Evolutionary conservation across 2,888 invertebrate genomes (phyloP).

Genomic region (Ommatoiulus sabulosus): DNA sequence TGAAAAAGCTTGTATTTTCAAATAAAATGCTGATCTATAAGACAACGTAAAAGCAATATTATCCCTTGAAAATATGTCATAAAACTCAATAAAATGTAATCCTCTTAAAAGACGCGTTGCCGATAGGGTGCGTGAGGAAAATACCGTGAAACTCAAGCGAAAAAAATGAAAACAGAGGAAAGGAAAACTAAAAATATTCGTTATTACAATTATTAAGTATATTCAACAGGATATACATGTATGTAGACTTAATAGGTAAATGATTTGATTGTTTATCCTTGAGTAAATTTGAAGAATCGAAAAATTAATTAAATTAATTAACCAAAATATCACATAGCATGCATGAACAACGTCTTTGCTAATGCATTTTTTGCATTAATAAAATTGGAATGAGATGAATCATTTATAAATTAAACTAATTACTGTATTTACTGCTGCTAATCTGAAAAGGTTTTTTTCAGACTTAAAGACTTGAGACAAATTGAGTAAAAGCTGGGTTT

Average conservation of each 20-base stretch:
- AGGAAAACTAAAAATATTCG: background rate
- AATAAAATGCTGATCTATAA: constrained; percentile 10
- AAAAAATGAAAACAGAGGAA: background rate
- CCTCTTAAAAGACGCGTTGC: background rate
- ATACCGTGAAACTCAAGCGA: constrained; percentile 10
- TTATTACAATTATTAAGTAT: background rate
- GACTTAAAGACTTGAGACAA: background rate
- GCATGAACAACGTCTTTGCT: background rate
- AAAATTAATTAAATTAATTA: background rate
- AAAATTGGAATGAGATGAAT: background rate
- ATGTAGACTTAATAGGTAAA: background rate
- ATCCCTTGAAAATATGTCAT: constrained; percentile 20
- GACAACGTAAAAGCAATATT: constrained; percentile 25
- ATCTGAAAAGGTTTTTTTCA: background rate
- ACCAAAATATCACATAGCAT: background rate
- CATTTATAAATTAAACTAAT: background rate
- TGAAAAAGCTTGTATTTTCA: constrained; percentile 34
- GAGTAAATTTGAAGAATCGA: background rate
- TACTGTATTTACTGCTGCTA: background rate
- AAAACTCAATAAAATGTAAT: constrained; percentile 13
- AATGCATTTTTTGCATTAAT: background rate
- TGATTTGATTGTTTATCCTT: background rate
- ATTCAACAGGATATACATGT: too few species aligned
- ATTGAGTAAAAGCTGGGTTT: background rate
- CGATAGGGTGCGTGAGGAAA: constrained; percentile 10